Conservation (phyloP, 2,113 vertebrate genomes). For the Campylomormyrus numenius region DNA sequence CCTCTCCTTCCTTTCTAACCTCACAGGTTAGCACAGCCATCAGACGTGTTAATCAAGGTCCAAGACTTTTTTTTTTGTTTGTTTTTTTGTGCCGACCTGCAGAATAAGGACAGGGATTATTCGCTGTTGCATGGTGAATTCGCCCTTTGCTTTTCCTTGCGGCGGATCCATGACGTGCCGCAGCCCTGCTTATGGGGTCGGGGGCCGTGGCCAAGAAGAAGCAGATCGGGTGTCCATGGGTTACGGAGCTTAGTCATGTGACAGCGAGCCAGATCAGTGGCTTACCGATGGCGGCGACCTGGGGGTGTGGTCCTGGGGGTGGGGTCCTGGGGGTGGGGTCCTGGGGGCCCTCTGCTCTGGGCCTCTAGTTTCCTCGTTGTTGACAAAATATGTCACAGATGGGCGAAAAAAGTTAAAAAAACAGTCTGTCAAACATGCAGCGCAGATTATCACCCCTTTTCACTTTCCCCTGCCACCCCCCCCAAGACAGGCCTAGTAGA, state of each 20-base stretch:
- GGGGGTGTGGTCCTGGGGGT: neutral
- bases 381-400: too few relatives aligned
- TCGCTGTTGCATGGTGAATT: neutral
- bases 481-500: too few relatives aligned
- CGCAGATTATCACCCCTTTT: too few relatives aligned
- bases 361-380: neutral
- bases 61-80: neutral
- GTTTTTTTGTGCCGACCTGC: neutral
- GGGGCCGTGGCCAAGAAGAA: neutral
- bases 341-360: neutral
- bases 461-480: too few relatives aligned
- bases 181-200: neutral
- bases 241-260: neutral
- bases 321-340: too few relatives aligned
- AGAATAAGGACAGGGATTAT: neutral
- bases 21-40: neutral
- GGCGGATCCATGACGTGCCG: neutral
- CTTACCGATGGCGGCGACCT: neutral
- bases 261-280: neutral
- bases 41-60: neutral
- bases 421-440: neutral
- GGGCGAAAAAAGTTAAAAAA: neutral
- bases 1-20: neutral
- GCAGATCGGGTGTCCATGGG: neutral
- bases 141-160: neutral